A percentile compares a stretch with the other conserved stretches of the same genome.
These are phyloP conservation scores for Julus scandinavius DNA, from an alignment of 2,888 invertebrate genomes.

Conservation along the genomic window DNA sequence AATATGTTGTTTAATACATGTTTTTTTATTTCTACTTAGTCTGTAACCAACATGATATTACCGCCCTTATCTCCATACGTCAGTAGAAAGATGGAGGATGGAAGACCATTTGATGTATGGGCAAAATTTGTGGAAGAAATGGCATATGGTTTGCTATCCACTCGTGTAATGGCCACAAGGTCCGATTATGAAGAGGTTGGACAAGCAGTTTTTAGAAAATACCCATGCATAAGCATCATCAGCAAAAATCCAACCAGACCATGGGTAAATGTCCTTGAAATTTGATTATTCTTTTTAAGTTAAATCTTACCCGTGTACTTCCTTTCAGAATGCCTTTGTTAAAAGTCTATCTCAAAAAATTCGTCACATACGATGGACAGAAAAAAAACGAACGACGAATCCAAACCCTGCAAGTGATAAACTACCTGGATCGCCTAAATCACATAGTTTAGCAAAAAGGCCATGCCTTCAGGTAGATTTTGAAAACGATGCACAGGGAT, in stretches of 20 bases:
- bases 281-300: background rate
- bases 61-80: background rate
- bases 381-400: background rate
- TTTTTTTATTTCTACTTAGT: background rate
- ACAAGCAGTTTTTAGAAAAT: conserved; percentile 30
- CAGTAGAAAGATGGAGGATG: conserved; percentile 33
- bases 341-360: conserved; percentile 14
- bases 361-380: conserved; percentile 25
- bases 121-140: conserved; percentile 31
- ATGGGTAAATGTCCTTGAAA: background rate
- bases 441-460: conserved; percentile 12
- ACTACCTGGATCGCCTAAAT: background rate
- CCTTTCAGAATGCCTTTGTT: conserved; percentile 35
- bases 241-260: conserved; percentile 36
- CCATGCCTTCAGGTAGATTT: conserved; percentile 17
- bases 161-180: conserved; percentile 36
- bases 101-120: conserved; percentile 18
- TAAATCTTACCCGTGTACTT: background rate
- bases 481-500: background rate
- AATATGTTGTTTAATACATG: background rate
- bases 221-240: conserved; percentile 19
- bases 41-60: conserved; percentile 14
- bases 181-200: conserved; percentile 3
- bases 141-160: conserved; percentile 12
- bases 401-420: background rate